These are phyloP conservation scores for Dioctria linearis DNA, from an alignment of 2,888 invertebrate genomes.

Conservation along the genomic window DNA sequence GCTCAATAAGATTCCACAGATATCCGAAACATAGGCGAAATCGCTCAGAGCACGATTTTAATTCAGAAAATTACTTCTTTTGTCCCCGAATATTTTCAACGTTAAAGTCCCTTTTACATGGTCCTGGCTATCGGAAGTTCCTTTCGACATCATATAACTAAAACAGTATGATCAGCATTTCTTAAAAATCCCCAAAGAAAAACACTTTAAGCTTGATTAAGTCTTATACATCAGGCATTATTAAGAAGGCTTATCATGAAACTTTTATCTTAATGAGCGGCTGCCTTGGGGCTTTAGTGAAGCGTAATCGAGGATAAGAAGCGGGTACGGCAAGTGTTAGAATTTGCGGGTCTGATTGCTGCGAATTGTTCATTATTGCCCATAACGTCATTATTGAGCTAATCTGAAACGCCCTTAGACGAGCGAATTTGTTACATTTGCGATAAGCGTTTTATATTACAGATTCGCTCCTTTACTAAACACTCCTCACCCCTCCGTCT, in stretches of 20 bases:
- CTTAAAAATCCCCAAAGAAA: neutral
- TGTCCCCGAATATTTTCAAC: neutral
- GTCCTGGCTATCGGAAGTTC: neutral
- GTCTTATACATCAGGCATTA: constrained; percentile 30
- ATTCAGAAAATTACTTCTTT: neutral
- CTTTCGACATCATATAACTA: neutral
- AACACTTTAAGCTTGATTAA: constrained; percentile 43
- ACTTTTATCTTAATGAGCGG: constrained; percentile 44
- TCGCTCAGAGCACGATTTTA: neutral
- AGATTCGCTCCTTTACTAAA: constrained; percentile 17
- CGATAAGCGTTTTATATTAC: constrained; percentile 34
- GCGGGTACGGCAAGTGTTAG: constrained; percentile 22
- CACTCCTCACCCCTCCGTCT: neutral
- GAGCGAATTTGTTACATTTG: constrained; percentile 44
- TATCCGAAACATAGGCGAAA: neutral
- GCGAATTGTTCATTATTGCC: constrained; percentile 45
- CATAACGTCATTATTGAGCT: constrained; percentile 27
- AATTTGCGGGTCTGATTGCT: constrained; percentile 37
- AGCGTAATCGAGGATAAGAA: constrained; percentile 45
- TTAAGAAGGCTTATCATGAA: constrained; percentile 34
- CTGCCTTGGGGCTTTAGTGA: constrained; percentile 33
- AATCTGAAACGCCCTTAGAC: constrained; percentile 16
- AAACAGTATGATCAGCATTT: neutral
- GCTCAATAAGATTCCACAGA: neutral
- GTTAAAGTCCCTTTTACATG: neutral